Evolutionary conservation across 2,888 invertebrate genomes (phyloP), one percentile per base, ranked within the genome.

Genomic region (Scaptodrosophila latifasciaeformis): DNA sequence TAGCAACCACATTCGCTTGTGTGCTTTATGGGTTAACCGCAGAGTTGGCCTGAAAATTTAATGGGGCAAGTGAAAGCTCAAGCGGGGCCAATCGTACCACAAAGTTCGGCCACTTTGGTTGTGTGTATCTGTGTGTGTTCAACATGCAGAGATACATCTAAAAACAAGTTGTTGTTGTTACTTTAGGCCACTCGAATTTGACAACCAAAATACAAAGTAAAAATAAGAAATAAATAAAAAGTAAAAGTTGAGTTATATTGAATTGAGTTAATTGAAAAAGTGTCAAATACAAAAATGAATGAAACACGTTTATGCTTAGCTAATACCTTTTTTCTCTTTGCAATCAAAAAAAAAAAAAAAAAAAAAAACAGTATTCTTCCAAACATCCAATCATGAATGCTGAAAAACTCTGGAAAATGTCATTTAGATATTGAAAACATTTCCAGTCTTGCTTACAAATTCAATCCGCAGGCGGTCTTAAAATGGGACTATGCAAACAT

Each of bases 21-120:
- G n/a, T n/a, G n/a, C n/a, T n/a, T n/a, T n/a, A n/a, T n/a, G n/a
- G n/a, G n/a, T n/a, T n/a, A n/a, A n/a, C n/a, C n/a, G n/a, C n/a
- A n/a, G n/a, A n/a, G n/a, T n/a, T n/a, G n/a, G n/a, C n/a, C n/a
- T n/a, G n/a, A n/a, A n/a, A n/a, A n/a, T n/a, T n/a, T n/a, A 53
- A 13, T 24, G 31, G 31, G 30, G 6, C 37, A 27, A 53, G 76
- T 71, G 70, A 71, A 71, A 71, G 71, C 71, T 62, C 49, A 34
- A 9, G 9, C 59, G 56, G 49, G 9, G 31, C 37, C 46, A 45
- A 43, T n/a, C n/a, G 48, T 43, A 37, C 46, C 47, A 42, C 48
- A 48, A 21, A 45, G 44, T 24, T n/a, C 31, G 30, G 48, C 58
- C 45, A 44, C 52, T 50, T 59, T 37, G 42, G 39, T 51, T 21